Percentiles rank a stretch among this genome's conserved stretches.
Evolutionary conservation across 2,888 invertebrate species (phyloP).

Genomic region (Stomorhina lunata): DNA sequence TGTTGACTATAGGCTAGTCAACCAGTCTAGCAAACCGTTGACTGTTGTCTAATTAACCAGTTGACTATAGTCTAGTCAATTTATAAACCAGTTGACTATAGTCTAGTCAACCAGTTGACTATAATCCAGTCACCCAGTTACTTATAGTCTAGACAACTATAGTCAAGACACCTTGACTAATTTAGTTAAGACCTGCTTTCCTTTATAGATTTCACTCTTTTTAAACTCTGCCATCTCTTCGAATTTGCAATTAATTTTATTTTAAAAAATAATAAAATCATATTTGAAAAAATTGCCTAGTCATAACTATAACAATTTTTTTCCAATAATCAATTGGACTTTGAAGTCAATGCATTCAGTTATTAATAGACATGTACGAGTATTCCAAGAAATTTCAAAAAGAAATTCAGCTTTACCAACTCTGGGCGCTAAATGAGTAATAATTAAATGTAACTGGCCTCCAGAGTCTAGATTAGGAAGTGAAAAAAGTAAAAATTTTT

Average conservation of each 20-base stretch:
- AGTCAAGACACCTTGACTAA: no score
- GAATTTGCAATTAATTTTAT: neutral
- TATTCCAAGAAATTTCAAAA: conserved; percentile 1
- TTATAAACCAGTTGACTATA: no score
- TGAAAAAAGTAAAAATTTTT: conserved; percentile 1
- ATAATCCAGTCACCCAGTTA: no score
- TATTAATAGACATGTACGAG: neutral
- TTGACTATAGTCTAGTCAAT: no score
- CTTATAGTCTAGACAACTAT: no score
- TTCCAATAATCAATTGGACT: conserved; percentile 8
- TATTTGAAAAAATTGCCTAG: conserved; percentile 3
- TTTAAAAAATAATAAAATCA: neutral
- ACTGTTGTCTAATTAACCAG: no score
- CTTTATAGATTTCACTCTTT: neutral
- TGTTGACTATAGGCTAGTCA: no score
- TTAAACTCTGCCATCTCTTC: neutral
- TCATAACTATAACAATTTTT: neutral
- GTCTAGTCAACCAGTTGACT: no score
- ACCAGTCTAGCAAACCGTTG: no score
- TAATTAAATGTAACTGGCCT: conserved; percentile 10
- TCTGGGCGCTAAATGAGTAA: conserved; percentile 20
- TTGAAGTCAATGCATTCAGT: no score
- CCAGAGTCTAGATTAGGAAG: conserved; percentile 45
- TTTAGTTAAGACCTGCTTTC: no score
- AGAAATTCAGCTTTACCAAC: conserved; percentile 15